Evolutionary conservation across 2,797 vertebrate species (phyloP), one percentile per base, ranked within the genome.

Genomic region (Odontamblyopus rebecca): DNA sequence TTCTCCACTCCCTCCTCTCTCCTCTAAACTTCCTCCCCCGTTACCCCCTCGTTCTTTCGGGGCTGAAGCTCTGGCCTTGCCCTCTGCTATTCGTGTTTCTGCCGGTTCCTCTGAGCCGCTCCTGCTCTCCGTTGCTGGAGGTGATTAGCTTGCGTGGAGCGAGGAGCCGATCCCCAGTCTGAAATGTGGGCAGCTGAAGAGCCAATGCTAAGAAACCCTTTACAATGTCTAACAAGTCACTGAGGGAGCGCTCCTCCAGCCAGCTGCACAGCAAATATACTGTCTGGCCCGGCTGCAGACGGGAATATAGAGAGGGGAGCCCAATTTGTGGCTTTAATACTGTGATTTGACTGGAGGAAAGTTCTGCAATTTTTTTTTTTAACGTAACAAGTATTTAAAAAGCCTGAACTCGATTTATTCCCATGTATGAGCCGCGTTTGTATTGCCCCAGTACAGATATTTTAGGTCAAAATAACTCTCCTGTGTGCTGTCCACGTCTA

Each of bases 211-310:
- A 57, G 64, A 72, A 59, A 70, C 35, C 62, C 13, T 53, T 57
- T 64, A 72, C 66, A 67, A 64, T 72, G 68, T 78, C 80, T 87
- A 87, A 87, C 78, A 69, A 84, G 76, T 81, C 73, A 50, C 82
- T 44, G 29, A 68, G 73, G 77, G 71, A 71, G 64, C 65, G 67
- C 57, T 57, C 57, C 57, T 16, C 68, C 44, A 27, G 70, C 68
- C 44, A 27, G 70, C 23, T 41, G 29, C 70, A 30, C n/a, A 4
- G 11, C 30, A 68, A 32, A 41, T 67, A 59, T 23, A 32, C 23
- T 23, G 23, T 23, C 23, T 19, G 9, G 50, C 51, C 26, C 29
- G 63, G 68, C 11, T 66, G 29, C 27, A 15, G 38, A 8, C 0
- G 15, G 19, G 4, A 27, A 19, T 2, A 6, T 53, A 67, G 50